These are phyloP conservation scores for Lamellibrachia columna DNA, from an alignment of 2,888 invertebrate genomes.

Conservation along the genomic window DNA sequence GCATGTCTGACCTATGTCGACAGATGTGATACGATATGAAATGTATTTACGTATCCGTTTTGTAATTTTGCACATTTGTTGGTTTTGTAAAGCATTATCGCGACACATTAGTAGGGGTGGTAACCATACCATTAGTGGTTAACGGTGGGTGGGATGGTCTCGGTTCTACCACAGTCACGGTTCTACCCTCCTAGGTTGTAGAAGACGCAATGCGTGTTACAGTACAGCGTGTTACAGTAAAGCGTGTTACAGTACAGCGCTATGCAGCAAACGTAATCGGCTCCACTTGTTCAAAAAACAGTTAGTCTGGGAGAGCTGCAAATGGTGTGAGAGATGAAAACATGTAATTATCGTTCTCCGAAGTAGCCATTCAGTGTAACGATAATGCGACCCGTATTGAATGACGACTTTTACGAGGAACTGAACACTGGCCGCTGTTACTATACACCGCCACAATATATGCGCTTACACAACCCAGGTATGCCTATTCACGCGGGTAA, in stretches of 20 bases:
- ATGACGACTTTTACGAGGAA: background rate
- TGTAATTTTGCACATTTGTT: background rate
- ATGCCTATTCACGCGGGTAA: background rate
- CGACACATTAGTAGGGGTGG: no score
- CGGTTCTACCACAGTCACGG: background rate
- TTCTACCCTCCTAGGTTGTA: background rate
- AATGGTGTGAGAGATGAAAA: background rate
- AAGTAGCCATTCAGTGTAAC: slow-evolving; percentile 16
- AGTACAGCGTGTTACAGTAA: background rate
- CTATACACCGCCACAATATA: background rate
- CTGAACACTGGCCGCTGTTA: background rate
- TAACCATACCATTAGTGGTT: no score
- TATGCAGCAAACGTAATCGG: background rate
- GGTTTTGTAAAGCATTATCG: background rate
- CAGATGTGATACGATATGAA: background rate
- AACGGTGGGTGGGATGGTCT: background rate
- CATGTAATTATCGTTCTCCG: background rate
- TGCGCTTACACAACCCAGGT: background rate
- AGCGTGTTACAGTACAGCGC: background rate
- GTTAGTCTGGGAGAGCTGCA: background rate
- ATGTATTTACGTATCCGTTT: background rate
- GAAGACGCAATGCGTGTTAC: background rate
- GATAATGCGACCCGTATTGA: background rate
- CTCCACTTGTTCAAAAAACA: background rate
- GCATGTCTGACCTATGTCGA: background rate